Evolutionary conservation across 2,888 invertebrate species (phyloP).

Genomic region (Podabrus alpinus): DNA sequence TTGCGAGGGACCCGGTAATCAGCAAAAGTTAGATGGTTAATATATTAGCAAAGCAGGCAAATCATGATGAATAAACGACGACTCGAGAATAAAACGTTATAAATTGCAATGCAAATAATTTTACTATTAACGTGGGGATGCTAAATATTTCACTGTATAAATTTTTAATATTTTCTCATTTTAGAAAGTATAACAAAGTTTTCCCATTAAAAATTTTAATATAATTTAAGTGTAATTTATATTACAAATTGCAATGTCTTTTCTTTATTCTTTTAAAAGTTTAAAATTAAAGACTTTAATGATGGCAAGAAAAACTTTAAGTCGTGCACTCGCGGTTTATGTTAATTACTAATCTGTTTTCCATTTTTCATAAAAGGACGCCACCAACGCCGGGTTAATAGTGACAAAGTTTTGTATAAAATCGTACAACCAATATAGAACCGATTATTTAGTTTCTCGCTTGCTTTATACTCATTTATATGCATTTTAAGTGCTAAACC

Average conservation of each 20-base stretch:
- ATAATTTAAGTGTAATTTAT: neutral
- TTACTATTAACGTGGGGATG: constrained; percentile 2
- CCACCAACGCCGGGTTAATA: no score
- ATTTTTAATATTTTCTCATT: neutral
- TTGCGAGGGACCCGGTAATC: constrained; percentile 10
- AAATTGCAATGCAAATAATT: constrained; percentile 13
- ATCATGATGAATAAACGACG: constrained; percentile 17
- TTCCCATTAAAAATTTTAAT: neutral
- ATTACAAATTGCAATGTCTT: neutral
- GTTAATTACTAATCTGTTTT: neutral
- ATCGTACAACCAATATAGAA: neutral
- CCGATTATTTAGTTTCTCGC: neutral
- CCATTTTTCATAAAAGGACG: neutral
- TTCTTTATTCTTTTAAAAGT: neutral
- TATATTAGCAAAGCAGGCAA: constrained; percentile 18
- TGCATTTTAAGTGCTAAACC: neutral
- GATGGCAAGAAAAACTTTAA: neutral
- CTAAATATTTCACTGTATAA: neutral
- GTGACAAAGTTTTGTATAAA: no score
- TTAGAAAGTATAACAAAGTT: neutral
- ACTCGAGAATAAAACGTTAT: constrained; percentile 8
- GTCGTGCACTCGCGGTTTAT: neutral
- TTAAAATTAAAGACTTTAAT: neutral
- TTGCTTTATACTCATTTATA: neutral
- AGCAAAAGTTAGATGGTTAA: constrained; percentile 14